These are phyloP conservation scores for Platysternon megacephalum DNA, from an alignment of 2,113 vertebrate genomes.

Conservation along the genomic window DNA sequence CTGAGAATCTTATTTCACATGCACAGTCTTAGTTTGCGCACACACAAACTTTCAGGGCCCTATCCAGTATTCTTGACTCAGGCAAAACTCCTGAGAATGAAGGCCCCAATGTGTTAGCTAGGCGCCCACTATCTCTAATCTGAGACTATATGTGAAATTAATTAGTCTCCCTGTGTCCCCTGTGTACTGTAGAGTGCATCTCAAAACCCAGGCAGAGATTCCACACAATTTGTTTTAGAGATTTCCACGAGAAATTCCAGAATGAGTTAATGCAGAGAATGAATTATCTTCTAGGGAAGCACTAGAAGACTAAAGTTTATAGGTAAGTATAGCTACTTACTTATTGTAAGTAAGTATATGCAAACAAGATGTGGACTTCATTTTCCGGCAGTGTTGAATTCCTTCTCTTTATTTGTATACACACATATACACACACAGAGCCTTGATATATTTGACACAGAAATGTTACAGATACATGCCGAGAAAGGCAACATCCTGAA, in stretches of 20 bases:
- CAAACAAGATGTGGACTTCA: not conserved
- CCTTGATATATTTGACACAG: not conserved
- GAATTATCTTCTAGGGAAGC: not conserved
- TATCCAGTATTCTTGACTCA: not conserved
- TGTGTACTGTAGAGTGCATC: not conserved
- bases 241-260: not conserved
- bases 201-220: constrained; percentile 2
- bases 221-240: not conserved
- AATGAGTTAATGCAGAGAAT: not conserved
- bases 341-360: not conserved
- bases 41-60: not conserved
- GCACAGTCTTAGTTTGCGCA: not conserved
- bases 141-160: not conserved
- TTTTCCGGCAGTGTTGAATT: not conserved
- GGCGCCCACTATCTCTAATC: not conserved
- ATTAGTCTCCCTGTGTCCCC: not conserved
- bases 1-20: not conserved
- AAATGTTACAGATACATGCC: not conserved
- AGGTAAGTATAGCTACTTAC: not conserved
- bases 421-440: not conserved
- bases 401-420: not conserved
- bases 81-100: not conserved
- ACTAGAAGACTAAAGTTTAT: not conserved
- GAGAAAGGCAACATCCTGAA: not conserved
- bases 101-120: not conserved